Percentiles rank a stretch among this genome's conserved stretches.
Evolutionary conservation across 2,888 invertebrate species (phyloP).

Genomic region (Tanypteryx hageni): DNA sequence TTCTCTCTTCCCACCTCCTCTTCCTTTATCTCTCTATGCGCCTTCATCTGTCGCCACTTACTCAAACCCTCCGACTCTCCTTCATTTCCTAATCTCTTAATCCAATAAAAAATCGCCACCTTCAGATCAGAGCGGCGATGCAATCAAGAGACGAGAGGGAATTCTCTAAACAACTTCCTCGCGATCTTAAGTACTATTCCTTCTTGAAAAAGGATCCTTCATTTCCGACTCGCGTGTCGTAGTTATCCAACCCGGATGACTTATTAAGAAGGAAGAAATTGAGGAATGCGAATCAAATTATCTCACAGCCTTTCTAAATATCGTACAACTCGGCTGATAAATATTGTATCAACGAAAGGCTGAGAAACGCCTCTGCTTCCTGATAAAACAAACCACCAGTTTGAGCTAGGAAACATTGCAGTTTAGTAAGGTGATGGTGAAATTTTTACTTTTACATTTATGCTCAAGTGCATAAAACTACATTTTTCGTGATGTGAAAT

Average conservation of each 20-base stretch:
- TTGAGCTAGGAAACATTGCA: too few relatives aligned
- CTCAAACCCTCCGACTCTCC: not conserved
- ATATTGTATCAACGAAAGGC: not conserved
- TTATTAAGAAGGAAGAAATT: slow-evolving; percentile 5
- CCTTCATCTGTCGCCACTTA: not conserved
- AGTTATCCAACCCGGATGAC: not conserved
- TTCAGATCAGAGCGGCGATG: slow-evolving; percentile 12
- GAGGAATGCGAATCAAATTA: not conserved
- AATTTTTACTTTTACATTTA: too few relatives aligned
- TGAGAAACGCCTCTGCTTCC: not conserved
- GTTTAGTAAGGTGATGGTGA: too few relatives aligned
- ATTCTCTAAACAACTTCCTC: not conserved
- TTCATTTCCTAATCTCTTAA: not conserved
- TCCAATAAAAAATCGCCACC: slow-evolving; percentile 43
- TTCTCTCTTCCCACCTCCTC: not conserved
- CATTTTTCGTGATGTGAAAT: too few relatives aligned
- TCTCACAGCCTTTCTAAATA: not conserved
- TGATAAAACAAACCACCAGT: too few relatives aligned
- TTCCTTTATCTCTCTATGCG: not conserved
- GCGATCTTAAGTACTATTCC: not conserved
- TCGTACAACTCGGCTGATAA: not conserved
- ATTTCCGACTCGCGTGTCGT: not conserved
- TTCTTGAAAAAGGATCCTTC: not conserved
- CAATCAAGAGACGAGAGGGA: slow-evolving; percentile 33
- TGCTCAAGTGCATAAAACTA: too few relatives aligned